Evolutionary conservation across 2,888 invertebrate species (phyloP), one percentile per base, ranked within the genome.

Genomic region (Hyalella azteca): DNA sequence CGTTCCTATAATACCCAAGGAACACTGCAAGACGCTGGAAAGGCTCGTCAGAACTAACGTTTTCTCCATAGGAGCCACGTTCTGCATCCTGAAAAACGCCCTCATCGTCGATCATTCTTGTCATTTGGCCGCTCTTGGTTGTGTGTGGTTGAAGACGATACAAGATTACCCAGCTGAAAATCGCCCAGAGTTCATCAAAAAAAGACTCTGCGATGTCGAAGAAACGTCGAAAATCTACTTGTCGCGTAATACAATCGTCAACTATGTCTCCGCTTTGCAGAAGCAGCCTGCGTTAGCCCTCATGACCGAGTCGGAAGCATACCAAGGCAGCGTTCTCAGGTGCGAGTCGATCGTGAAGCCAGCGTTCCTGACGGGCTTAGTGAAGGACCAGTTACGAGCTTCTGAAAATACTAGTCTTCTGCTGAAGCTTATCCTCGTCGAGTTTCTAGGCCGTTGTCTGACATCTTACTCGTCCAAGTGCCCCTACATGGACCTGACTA

Each of bases 341-440:
- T 80, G 82, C 32, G 82, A 82, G 26, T 78, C 82, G 4, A 45
- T 82, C 54, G 54, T 82, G 50, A 82, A 82, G 73, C 82, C 82
- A 2, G 60, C 78, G 32, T 82, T 80, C 41, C 29, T 82, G 26
- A 19, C 79, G 7, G 73, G 78, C n/a, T 40, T 82, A 48, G 32
- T n/a, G 3, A 13, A 7, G 7, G 39, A 60, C 7, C 3, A 41
- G 19, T 19, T 39, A 4, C 13, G 22, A 11, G 29, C 9, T 1
- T 9, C 39, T 0, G 15, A 5, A 5, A 40, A 54, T 2, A 7
- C 45, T 4, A 7, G 32, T n/a, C 41, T 40, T 22, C 41, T 80
- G 19, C 32, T 82, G 40, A 60, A 26, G 48, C 13, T 82, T 41
- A 73, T 80, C 7, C 39, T 80, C 3, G 19, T 77, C 9, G 82